Percentiles rank a stretch among this genome's conserved stretches.
phyloP scores from a whole-genome alignment of 23 tunicate genomes.

The Oikopleura vanhoeffeni region DNA sequence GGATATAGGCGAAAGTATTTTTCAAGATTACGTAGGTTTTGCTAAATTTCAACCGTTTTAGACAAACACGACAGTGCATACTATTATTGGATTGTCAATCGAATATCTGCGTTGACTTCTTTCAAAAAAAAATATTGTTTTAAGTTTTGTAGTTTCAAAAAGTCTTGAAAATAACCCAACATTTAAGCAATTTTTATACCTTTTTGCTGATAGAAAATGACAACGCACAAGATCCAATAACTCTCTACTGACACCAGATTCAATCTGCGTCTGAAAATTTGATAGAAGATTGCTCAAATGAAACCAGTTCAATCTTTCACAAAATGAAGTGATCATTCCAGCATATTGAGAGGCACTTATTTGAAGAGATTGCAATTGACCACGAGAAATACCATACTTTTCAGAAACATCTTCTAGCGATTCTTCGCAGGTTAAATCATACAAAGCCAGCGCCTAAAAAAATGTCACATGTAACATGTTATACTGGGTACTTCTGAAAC shows the following conservation, averaged over 20 bases:
- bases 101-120: too few species aligned
- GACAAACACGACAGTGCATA: too few species aligned
- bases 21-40: too few species aligned
- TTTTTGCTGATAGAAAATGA: not conserved
- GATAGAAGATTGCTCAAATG: slow-evolving; percentile 45
- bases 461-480: too few species aligned
- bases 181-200: too few species aligned
- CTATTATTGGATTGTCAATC: too few species aligned
- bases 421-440: slow-evolving; percentile 49
- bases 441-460: slow-evolving; percentile 35
- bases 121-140: too few species aligned
- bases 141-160: too few species aligned
- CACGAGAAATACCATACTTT: slow-evolving; percentile 46
- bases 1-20: too few species aligned
- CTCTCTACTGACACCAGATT: slow-evolving; percentile 69
- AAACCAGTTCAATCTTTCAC: slow-evolving; percentile 85
- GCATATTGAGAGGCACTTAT: slow-evolving; percentile 75
- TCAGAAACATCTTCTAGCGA: slow-evolving; percentile 27
- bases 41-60: too few species aligned
- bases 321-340: slow-evolving; percentile 87
- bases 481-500: too few species aligned
- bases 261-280: slow-evolving; percentile 55
- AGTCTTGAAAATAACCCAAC: too few species aligned
- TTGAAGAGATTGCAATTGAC: slow-evolving; percentile 57
- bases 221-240: slow-evolving; percentile 45